Base-by-base conservation (phyloP, 2,113 vertebrate species). In the Copsychus sechellarum region DNA sequence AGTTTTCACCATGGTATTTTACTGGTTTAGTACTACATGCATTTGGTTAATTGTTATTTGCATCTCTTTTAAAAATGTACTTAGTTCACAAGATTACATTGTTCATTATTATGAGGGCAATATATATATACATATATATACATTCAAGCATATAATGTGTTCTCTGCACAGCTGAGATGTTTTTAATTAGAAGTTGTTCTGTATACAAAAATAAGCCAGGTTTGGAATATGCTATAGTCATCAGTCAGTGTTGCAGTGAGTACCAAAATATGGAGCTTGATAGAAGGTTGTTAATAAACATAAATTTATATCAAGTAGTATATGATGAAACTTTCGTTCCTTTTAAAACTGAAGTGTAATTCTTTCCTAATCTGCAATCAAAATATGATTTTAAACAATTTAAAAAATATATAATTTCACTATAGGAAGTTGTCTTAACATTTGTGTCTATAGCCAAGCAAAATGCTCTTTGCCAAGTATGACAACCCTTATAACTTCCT, bases 21-120 rank as follows among this genome's bases (percentile, higher is more conserved):
- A 43, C 24, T 67, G 40, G 12, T 91, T 50, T 76, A 82, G 11
- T 31, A 21, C 56, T 71, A 18, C 14, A 11, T 57, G 18, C 73
- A 34, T 92, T 77, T 86, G 43, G 18, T 71, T 86, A 71, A 42
- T 74, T 80, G 28, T 72, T 86, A 92, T 48, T 94, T 94, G 67
- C 45, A 73, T 93, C 22, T 85, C 74, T 93, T 71, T 86, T 38
- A 31, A 93, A 91, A 85, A 81, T 74, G 7, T 80, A 26, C 43
- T 56, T 85, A 47, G 48, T 82, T 82, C 12, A 58, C 57, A 70
- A 1, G 70, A 79, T 65, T 57, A 25, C 8, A 3, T 78, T 61
- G 34, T 8, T 84, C 50, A 23, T 84, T 90, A 67, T 71, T 85
- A n/a, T 58, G 26, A 82, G 18, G 33, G 43, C 43, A 34, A 5